A percentile compares a stretch with the other conserved stretches of the same genome.
Evolutionary conservation across 2,888 invertebrate species (phyloP).

Genomic region (Endomychus coccineus): DNA sequence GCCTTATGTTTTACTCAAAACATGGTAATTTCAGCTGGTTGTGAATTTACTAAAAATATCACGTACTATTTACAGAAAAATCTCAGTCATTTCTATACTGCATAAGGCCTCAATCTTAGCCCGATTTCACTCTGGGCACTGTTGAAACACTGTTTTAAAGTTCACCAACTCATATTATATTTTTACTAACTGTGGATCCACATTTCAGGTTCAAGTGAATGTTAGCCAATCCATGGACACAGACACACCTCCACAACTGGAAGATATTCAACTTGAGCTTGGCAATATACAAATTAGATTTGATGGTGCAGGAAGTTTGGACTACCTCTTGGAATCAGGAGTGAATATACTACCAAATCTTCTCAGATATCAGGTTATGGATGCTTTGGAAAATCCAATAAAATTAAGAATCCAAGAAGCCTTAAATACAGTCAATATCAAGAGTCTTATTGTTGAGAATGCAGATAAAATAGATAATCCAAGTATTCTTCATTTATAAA

Average conservation of each 20-base stretch:
- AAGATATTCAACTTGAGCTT: slow-evolving; percentile 68
- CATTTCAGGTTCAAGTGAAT: slow-evolving; percentile 50
- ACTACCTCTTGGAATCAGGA: slow-evolving; percentile 72
- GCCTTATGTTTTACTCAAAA: no score
- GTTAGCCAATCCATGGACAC: slow-evolving; percentile 73
- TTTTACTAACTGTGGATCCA: no score
- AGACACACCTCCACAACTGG: slow-evolving; percentile 61
- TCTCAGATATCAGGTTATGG: slow-evolving; percentile 79
- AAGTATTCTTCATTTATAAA: neutral
- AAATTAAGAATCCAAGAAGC: slow-evolving; percentile 67
- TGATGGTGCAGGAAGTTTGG: slow-evolving; percentile 79
- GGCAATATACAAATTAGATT: slow-evolving; percentile 79
- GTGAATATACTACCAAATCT: slow-evolving; percentile 80
- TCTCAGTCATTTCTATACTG: no score
- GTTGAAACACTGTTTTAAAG: no score
- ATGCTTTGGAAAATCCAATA: slow-evolving; percentile 72
- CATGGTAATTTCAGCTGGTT: no score
- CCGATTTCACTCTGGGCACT: no score
- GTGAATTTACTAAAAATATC: no score
- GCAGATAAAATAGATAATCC: slow-evolving; percentile 56
- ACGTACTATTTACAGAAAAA: no score
- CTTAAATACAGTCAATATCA: slow-evolving; percentile 66
- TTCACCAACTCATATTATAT: no score
- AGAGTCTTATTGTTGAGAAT: slow-evolving; percentile 63
- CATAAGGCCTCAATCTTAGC: no score